Evolutionary conservation across 2,797 vertebrate genomes (phyloP).

Genomic region (Amblyraja radiata): DNA sequence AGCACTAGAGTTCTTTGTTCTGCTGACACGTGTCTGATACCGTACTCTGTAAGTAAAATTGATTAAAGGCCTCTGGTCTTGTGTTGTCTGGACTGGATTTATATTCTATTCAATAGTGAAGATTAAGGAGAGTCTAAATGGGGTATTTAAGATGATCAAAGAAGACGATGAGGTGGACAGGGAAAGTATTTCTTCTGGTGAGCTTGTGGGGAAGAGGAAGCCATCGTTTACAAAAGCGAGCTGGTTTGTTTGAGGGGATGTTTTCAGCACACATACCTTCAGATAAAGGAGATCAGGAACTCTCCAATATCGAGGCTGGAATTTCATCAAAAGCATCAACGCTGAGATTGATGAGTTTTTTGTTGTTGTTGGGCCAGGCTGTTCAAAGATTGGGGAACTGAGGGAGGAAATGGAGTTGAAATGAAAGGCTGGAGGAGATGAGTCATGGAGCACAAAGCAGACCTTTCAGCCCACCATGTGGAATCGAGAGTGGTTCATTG

Average conservation of each 20-base stretch:
- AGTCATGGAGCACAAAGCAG: no score
- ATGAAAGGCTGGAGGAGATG: no score
- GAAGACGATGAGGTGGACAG: no score
- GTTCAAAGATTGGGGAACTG: no score
- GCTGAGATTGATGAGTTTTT: not conserved
- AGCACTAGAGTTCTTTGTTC: not conserved
- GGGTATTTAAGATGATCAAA: slow-evolving; percentile 10
- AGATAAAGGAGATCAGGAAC: not conserved
- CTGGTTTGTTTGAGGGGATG: not conserved
- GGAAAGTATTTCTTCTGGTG: not conserved
- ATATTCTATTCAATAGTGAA: not conserved
- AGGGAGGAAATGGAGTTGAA: no score
- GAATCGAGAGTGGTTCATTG: no score
- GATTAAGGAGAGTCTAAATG: not conserved
- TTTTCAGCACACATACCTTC: not conserved
- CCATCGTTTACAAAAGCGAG: not conserved
- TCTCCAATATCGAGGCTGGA: not conserved
- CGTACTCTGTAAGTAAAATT: not conserved
- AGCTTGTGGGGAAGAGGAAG: no score
- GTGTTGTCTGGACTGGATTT: not conserved
- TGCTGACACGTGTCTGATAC: not conserved
- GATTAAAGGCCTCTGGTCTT: not conserved
- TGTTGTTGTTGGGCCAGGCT: no score
- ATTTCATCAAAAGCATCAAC: not conserved
- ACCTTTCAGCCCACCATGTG: no score